These are phyloP conservation scores for Vidua macroura DNA, from an alignment of 2,113 vertebrate genomes.

Conservation along the genomic window DNA sequence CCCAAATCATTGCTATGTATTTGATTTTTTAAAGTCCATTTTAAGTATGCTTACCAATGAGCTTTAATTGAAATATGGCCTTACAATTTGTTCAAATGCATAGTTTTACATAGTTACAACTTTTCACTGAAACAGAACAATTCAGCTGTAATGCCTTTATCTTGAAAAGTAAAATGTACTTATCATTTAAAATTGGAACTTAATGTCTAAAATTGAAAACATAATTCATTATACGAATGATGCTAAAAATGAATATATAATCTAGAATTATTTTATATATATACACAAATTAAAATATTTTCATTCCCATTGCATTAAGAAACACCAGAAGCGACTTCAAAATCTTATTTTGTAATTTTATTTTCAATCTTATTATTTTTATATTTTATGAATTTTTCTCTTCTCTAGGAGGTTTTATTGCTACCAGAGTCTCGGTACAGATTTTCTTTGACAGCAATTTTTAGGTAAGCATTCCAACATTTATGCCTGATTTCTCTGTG, in stretches of 20 bases:
- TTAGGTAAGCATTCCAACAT: background rate
- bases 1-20: accelerated
- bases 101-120: background rate
- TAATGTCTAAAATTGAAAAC: background rate
- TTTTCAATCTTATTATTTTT: background rate
- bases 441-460: background rate
- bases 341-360: background rate
- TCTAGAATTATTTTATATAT: background rate
- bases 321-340: background rate
- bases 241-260: background rate
- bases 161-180: background rate
- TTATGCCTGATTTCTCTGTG: background rate
- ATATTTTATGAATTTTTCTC: background rate
- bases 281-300: background rate
- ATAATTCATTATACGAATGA: background rate
- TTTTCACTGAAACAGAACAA: background rate
- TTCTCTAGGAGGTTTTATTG: background rate
- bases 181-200: background rate
- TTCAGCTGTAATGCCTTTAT: background rate
- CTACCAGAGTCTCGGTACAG: background rate
- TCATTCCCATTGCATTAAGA: background rate
- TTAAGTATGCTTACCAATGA: background rate
- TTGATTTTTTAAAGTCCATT: background rate
- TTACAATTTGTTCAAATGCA: background rate
- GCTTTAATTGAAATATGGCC: background rate